Percentiles rank a stretch among this genome's conserved stretches.
Conservation (phyloP, 2,888 invertebrate species). For the Spodoptera picta region DNA sequence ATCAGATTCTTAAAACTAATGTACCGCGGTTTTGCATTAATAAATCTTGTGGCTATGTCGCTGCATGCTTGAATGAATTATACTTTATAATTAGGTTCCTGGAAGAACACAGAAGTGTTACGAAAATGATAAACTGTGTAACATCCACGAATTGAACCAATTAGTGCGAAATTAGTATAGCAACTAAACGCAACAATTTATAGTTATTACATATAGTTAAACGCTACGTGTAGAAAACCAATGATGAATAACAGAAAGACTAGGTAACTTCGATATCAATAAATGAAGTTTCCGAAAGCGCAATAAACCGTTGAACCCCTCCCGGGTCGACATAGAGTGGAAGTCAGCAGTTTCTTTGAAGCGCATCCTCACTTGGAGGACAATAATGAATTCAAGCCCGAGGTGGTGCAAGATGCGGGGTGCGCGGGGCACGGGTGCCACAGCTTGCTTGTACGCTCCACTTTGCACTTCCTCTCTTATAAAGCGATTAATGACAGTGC, state of each 20-base stretch:
- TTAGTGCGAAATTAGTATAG: too few species aligned
- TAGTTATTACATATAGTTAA: background rate
- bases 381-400: conserved; percentile 85
- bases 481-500: conserved; percentile 83
- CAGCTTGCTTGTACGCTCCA: conserved; percentile 80
- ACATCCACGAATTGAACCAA: background rate
- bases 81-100: conserved; percentile 32
- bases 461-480: conserved; percentile 82
- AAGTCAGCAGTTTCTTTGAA: conserved; percentile 86
- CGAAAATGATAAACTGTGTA: conserved; percentile 13
- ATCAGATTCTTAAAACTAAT: conserved; percentile 56
- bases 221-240: conserved; percentile 16
- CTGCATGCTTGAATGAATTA: conserved; percentile 32
- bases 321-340: conserved; percentile 68
- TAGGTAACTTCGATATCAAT: conserved; percentile 69
- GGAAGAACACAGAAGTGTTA: conserved; percentile 11
- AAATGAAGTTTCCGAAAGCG: conserved; percentile 72
- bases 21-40: conserved; percentile 44
- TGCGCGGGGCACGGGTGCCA: conserved; percentile 60
- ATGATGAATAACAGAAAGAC: conserved; percentile 32
- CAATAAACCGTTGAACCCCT: conserved; percentile 78
- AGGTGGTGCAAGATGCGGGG: conserved; percentile 59
- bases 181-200: too few species aligned
- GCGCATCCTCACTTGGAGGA: conserved; percentile 79
- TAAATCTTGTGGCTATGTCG: conserved; percentile 41